A percentile compares a stretch with the other conserved stretches of the same genome.
These are phyloP conservation scores for Microcaecilia unicolor DNA, from an alignment of 2,797 vertebrate species.

Conservation along the genomic window DNA sequence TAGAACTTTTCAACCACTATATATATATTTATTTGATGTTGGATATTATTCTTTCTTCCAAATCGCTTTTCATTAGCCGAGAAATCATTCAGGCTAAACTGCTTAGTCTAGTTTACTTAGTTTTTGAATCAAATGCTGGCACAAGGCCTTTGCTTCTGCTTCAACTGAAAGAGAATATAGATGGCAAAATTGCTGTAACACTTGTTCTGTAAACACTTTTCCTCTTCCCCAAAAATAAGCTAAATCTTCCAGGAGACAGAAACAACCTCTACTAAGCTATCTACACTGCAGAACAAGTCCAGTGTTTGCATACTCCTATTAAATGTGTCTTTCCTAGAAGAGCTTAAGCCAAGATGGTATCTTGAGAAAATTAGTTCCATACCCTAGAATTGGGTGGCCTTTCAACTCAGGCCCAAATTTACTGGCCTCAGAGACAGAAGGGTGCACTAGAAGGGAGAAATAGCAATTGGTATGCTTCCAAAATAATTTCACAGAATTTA, in stretches of 20 bases:
- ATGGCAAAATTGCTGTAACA: background rate
- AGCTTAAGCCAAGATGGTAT: slow-evolving; percentile 18
- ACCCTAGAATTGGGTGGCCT: slow-evolving; percentile 43
- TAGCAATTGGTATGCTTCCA: no score
- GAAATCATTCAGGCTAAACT: slow-evolving; percentile 2
- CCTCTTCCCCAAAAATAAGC: background rate
- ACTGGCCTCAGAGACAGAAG: no score
- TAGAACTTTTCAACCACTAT: slow-evolving; percentile 11
- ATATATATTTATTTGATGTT: slow-evolving; percentile 20
- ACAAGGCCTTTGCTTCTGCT: slow-evolving; percentile 2
- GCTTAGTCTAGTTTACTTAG: background rate
- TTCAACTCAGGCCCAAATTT: slow-evolving; percentile 35
- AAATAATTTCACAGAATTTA: no score
- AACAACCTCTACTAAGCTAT: no score
- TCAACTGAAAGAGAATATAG: slow-evolving; percentile 6
- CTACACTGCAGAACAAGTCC: no score
- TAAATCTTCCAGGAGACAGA: no score
- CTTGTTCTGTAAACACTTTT: background rate
- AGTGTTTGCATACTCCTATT: background rate
- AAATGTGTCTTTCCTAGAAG: slow-evolving; percentile 20
- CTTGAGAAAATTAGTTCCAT: slow-evolving; percentile 18
- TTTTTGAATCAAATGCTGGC: background rate
- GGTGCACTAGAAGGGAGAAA: no score
- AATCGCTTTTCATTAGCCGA: slow-evolving; percentile 15
- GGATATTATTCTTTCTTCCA: slow-evolving; percentile 21